Evolutionary conservation across 1,140 invertebrate genomes (phyloP).

Genomic region (Bicyclus anynana): DNA sequence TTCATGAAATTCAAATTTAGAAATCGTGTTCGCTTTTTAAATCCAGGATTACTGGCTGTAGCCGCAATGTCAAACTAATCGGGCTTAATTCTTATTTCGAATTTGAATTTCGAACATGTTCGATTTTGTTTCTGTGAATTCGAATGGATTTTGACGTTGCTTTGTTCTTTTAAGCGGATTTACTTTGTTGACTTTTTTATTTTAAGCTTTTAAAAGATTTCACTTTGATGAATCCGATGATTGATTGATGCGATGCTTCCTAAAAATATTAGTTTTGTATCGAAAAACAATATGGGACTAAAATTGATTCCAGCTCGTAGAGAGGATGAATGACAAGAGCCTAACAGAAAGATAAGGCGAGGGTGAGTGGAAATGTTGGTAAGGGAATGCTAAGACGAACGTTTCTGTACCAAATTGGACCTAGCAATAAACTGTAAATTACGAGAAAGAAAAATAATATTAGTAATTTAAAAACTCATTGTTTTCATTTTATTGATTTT

Average conservation of each 20-base stretch:
- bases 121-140: slow-evolving; percentile 11
- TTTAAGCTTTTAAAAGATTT: neutral
- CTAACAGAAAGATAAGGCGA: too few species aligned
- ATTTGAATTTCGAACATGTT: slow-evolving; percentile 26
- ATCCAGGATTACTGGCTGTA: slow-evolving; percentile 30
- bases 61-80: slow-evolving; percentile 34
- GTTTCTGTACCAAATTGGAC: too few species aligned
- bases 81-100: slow-evolving; percentile 21
- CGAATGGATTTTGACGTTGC: neutral
- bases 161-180: slow-evolving; percentile 5
- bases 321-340: neutral
- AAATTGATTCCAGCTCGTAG: too few species aligned
- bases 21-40: slow-evolving; percentile 31
- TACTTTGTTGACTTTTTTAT: neutral
- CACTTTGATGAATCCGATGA: neutral
- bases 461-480: too few species aligned
- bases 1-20: slow-evolving; percentile 40
- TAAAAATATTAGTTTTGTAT: neutral
- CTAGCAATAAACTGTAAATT: too few species aligned
- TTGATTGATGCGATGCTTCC: neutral
- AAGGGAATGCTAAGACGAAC: too few species aligned
- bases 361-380: too few species aligned
- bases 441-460: too few species aligned
- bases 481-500: too few species aligned
- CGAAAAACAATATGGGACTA: too few species aligned